Evolutionary conservation across 1,140 invertebrate genomes (phyloP).

Genomic region (Lineus longissimus): DNA sequence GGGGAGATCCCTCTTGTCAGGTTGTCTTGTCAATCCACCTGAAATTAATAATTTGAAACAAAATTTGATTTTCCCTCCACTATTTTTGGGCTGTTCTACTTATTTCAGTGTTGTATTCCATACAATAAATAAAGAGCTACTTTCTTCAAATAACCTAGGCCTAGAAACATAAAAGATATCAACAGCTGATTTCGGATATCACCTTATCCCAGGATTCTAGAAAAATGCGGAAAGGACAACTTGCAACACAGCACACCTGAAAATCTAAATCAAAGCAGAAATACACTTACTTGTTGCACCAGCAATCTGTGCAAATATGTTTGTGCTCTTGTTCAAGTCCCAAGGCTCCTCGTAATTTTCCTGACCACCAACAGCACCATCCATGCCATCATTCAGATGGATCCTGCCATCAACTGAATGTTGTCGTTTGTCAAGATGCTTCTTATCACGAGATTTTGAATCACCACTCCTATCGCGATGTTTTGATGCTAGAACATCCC

Average conservation of each 20-base stretch:
- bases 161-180: too few relatives aligned
- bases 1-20: neutral
- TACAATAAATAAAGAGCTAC: too few relatives aligned
- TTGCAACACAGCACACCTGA: too few relatives aligned
- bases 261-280: too few relatives aligned
- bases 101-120: too few relatives aligned
- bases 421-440: neutral
- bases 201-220: too few relatives aligned
- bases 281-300: neutral
- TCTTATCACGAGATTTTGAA: neutral
- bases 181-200: too few relatives aligned
- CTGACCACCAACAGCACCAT: neutral
- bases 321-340: constrained; percentile 1
- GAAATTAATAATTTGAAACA: neutral
- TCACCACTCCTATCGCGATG: neutral
- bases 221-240: too few relatives aligned
- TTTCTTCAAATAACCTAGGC: too few relatives aligned
- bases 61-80: neutral
- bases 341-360: constrained; percentile 10
- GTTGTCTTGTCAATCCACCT: neutral
- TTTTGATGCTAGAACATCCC: neutral
- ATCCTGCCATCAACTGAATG: neutral
- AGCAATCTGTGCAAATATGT: too few relatives aligned
- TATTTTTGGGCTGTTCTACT: too few relatives aligned
- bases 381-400: neutral